These are phyloP conservation scores for Beris morrisii DNA, from an alignment of 2,888 invertebrate species.

Conservation along the genomic window DNA sequence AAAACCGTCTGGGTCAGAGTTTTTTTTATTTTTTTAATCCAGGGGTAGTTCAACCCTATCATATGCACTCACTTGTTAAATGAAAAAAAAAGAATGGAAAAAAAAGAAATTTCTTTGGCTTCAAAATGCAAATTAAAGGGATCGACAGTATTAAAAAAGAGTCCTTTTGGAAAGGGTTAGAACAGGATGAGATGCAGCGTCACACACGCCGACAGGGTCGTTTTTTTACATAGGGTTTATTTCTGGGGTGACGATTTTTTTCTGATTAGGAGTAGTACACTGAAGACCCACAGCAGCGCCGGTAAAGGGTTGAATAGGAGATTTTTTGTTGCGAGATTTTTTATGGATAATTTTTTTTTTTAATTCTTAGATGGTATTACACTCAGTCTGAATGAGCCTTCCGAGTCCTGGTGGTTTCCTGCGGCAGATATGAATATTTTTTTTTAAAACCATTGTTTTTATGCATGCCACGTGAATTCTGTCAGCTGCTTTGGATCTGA, in stretches of 20 bases:
- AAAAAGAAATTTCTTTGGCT: constrained; percentile 16
- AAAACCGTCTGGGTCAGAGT: constrained; percentile 27
- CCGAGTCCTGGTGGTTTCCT: neutral
- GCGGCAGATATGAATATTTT: neutral
- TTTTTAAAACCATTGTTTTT: constrained; percentile 25
- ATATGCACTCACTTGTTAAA: constrained; percentile 28
- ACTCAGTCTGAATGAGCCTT: constrained; percentile 6
- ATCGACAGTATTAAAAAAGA: constrained; percentile 27
- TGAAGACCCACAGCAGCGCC: constrained; percentile 11
- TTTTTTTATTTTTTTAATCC: constrained; percentile 19
- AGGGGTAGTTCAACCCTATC: constrained; percentile 26
- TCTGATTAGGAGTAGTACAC: neutral
- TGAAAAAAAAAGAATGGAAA: constrained; percentile 19
- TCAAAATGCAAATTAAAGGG: constrained; percentile 34
- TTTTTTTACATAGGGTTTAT: constrained; percentile 19
- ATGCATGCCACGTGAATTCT: constrained; percentile 30
- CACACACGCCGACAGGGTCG: constrained; percentile 27
- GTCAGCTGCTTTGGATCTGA: constrained; percentile 22
- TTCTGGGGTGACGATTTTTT: constrained; percentile 30
- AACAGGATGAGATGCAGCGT: constrained; percentile 25
- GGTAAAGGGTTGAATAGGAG: constrained; percentile 20
- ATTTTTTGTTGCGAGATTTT: neutral
- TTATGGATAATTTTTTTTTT: constrained; percentile 10
- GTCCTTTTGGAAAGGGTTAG: constrained; percentile 27
- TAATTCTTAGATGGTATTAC: constrained; percentile 1